These are phyloP conservation scores for Pedionomus torquatus DNA, from an alignment of 2,113 vertebrate species.

Conservation along the genomic window DNA sequence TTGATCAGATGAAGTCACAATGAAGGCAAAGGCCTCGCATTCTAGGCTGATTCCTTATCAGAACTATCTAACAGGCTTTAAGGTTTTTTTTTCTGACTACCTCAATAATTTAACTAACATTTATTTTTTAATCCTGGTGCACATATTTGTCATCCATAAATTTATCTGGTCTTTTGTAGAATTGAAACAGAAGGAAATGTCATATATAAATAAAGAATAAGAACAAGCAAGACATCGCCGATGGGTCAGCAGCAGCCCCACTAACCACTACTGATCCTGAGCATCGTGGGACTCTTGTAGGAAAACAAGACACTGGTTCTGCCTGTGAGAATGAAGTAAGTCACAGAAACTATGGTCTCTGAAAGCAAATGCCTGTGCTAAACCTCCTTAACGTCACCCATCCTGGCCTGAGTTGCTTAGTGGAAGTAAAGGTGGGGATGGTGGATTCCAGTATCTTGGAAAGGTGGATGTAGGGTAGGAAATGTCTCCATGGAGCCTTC, in stretches of 20 bases:
- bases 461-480: neutral
- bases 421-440: neutral
- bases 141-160: neutral
- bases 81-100: neutral
- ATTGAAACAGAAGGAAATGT: neutral
- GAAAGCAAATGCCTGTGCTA: neutral
- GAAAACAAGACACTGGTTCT: neutral
- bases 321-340: neutral
- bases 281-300: neutral
- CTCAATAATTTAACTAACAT: neutral
- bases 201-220: neutral
- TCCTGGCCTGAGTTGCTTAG: neutral
- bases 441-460: neutral
- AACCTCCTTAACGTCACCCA: neutral
- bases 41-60: neutral
- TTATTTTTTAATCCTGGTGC: neutral
- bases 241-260: neutral
- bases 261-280: neutral
- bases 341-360: neutral
- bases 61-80: neutral
- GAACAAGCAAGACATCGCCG: neutral
- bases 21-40: neutral
- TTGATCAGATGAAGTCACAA: neutral
- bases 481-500: neutral
- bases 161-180: neutral